Base-by-base conservation (phyloP, 2,888 invertebrate genomes). In the Ischnura elegans region DNA sequence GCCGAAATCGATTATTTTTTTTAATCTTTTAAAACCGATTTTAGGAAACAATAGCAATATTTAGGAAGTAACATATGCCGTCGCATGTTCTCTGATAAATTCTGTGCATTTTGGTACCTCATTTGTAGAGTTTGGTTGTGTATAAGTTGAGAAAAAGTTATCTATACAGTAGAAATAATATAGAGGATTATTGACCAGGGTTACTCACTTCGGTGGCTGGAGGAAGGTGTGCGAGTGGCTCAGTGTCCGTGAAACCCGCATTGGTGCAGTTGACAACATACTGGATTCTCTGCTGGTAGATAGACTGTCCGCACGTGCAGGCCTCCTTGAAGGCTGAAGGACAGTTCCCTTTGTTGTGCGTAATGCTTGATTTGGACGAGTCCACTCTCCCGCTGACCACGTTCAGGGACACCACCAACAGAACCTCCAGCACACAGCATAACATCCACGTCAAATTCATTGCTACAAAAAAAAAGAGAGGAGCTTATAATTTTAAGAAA, bases 221-320 rank as follows among this genome's bases (percentile, higher is more conserved):
- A 0, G 98, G 98, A 94, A 98, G 96, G 93, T 96, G 96, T 94
- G 96, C 96, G 36, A 98, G 95, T 94, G 97, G 96, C 29, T 96
- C 96, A 0, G 97, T 97, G 94, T 97, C 96, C 0, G 95, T 96
- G 95, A 98, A 97, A 1, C 96, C 96, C 0, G 97, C 96, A 95
- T 97, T 96, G 0, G 98, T 98, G 95, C 98, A 98, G 95, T 98
- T 98, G 0, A 98, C 98, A 16, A 97, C 96, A 94, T 96, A 97
- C 94, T 96, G 96, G 16, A 95, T 94, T 19, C 96, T 95, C 93
- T 97, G 96, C 51, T 94, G 87, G 95, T 97, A 97, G 93, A 96
- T 96, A 66, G 96, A 96, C 87, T 95, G 95, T 29, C 97, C 97
- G 95, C 97, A 97, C 87, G 95, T 95, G 95, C 97, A 97, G 94